Base-by-base conservation (phyloP, 2,113 vertebrate species). In the Nycticryphes semicollaris region DNA sequence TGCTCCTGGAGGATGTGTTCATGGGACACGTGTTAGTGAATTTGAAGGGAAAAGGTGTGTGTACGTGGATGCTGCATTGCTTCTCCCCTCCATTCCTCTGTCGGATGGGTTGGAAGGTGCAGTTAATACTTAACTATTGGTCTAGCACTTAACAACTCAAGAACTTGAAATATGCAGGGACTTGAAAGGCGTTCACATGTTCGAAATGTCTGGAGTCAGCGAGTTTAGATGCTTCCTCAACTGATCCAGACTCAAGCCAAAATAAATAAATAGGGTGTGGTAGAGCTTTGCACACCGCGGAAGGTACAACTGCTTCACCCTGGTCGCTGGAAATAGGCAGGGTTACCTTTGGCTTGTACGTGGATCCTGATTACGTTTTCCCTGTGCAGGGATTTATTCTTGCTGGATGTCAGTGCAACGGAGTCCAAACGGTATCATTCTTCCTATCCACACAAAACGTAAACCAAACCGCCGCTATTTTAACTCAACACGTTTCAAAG, bases 161-260 rank as follows among this genome's bases (percentile, higher is more conserved):
- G 87, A 92, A 87, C 60, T 2, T 93, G 87, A 92, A 93, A 63
- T 91, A 73, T 14, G 45, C 62, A 59, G 67, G 14, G 37, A 91
- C 86, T 76, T 89, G 86, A 96, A 96, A 96, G 81, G 62, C 68
- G 22, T 90, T 94, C 6, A 1, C 56, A 4, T 18, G 2, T 60
- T 81, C 37, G 66, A 84, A 94, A 76, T 57, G 78, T 47, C 45
- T 88, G 53, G 43, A 88, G 89, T 93, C 91, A 91, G 93, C 89
- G 81, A 73, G 70, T 80, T 39, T 70, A 54, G 93, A 27, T 33
- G 50, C 39, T 84, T 97, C 86, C 79, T 76, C 70, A 91, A 59
- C 72, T 47, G 39, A 82, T 62, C 66, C 6, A 2, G 45, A 17
- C 66, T 89, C 18, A 73, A 81, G 50, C 43, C 1, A 31, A 87